These are phyloP conservation scores for Erebia palarica DNA, from an alignment of 2,888 invertebrate species.

Conservation along the genomic window DNA sequence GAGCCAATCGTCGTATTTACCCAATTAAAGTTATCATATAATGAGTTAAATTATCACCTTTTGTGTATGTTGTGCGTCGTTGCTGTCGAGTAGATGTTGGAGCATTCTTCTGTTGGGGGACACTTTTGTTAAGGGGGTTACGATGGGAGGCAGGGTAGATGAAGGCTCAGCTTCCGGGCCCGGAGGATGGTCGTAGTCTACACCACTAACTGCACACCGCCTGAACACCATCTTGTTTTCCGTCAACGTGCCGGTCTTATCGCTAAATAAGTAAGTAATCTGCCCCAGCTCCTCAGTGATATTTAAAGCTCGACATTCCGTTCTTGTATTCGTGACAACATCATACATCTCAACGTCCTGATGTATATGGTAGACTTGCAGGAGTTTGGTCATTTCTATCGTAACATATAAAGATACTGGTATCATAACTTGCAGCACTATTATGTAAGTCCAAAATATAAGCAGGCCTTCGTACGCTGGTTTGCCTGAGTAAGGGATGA, in stretches of 20 bases:
- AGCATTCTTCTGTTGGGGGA: slow-evolving; percentile 71
- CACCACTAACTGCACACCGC: slow-evolving; percentile 93
- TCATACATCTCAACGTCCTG: slow-evolving; percentile 95
- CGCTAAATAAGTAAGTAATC: slow-evolving; percentile 94
- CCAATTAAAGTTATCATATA: not conserved
- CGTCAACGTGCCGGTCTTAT: slow-evolving; percentile 98
- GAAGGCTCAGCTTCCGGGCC: slow-evolving; percentile 86
- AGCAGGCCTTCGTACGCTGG: slow-evolving; percentile 89
- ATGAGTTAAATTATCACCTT: slow-evolving; percentile 52
- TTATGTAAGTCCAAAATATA: slow-evolving; percentile 97
- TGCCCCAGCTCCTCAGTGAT: slow-evolving; percentile 99
- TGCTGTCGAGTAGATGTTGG: slow-evolving; percentile 67
- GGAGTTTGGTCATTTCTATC: slow-evolving; percentile 96
- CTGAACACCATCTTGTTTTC: slow-evolving; percentile 99
- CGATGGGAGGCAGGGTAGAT: slow-evolving; percentile 71
- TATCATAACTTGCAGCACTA: slow-evolving; percentile 98
- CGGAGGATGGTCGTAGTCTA: slow-evolving; percentile 93
- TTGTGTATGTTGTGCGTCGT: slow-evolving; percentile 84
- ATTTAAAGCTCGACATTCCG: slow-evolving; percentile 95
- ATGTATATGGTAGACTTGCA: slow-evolving; percentile 97
- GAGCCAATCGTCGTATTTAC: not conserved
- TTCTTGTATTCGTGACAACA: slow-evolving; percentile 87
- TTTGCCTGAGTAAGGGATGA: slow-evolving; percentile 84
- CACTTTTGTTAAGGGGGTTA: slow-evolving; percentile 73
- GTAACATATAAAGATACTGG: slow-evolving; percentile 98